Conservation (phyloP, 2,113 vertebrate genomes). For the Rhegmatorhina hoffmannsi region DNA sequence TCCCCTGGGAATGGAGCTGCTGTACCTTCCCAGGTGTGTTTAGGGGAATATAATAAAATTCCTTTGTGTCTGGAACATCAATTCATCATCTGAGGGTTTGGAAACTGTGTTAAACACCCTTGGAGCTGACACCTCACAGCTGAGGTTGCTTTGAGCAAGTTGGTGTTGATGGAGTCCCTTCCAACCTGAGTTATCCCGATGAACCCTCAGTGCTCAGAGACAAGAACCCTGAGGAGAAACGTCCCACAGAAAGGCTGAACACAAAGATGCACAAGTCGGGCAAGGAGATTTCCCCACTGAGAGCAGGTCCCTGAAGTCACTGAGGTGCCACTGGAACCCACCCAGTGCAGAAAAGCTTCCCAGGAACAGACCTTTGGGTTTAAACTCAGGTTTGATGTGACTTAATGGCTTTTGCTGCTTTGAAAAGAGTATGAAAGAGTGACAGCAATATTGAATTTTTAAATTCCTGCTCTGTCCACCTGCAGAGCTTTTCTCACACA, state of each 20-base stretch:
- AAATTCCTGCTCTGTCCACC: constrained; percentile 61
- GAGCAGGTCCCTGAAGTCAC: neutral
- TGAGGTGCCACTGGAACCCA: neutral
- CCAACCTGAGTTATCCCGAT: neutral
- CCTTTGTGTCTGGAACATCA: neutral
- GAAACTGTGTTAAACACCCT: too few species aligned
- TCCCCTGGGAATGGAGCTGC: neutral
- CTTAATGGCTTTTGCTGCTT: constrained; percentile 39
- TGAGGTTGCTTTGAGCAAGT: rapidly evolving
- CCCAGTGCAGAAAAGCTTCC: neutral
- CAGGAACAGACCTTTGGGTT: neutral
- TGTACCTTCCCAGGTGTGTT: neutral
- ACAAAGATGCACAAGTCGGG: rapidly evolving
- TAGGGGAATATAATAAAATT: rapidly evolving
- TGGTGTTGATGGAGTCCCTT: rapidly evolving
- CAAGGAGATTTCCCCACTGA: rapidly evolving
- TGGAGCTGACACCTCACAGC: neutral
- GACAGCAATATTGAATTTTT: constrained; percentile 61
- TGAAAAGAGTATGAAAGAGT: constrained; percentile 48
- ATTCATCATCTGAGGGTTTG: rapidly evolving
- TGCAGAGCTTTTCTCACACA: constrained; percentile 58
- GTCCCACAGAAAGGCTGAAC: neutral
- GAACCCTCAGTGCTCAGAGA: neutral
- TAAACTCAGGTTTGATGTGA: neutral
- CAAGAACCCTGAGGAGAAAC: neutral